Evolutionary conservation across 2,888 invertebrate genomes (phyloP).

Genomic region (Acleris cristana): DNA sequence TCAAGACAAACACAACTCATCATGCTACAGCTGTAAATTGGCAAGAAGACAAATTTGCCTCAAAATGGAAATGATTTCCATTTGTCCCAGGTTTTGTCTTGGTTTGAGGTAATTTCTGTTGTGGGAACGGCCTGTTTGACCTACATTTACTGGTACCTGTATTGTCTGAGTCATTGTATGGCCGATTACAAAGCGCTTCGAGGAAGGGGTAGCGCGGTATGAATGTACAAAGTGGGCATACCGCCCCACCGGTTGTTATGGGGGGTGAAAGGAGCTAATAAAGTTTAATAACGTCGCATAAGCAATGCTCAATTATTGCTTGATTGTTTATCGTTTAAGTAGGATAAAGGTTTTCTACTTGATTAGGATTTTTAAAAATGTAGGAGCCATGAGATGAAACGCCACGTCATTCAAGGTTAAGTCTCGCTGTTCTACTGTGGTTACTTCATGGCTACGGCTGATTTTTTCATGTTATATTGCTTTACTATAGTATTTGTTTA

Average conservation of each 20-base stretch:
- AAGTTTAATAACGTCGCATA: slow-evolving; percentile 13
- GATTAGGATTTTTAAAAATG: no score
- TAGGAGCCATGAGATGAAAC: no score
- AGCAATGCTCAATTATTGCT: background rate
- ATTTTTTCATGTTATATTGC: no score
- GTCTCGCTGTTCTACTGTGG: no score
- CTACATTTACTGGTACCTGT: slow-evolving; percentile 27
- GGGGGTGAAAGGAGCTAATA: slow-evolving; percentile 1
- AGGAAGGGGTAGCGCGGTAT: slow-evolving; percentile 18
- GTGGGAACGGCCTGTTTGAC: slow-evolving; percentile 22
- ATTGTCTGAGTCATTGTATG: slow-evolving; percentile 24
- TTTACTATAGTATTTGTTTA: no score
- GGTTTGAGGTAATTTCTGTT: slow-evolving; percentile 8
- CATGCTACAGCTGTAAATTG: background rate
- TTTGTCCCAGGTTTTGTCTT: slow-evolving; percentile 6
- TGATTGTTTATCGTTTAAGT: no score
- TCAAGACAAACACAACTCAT: no score
- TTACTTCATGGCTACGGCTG: no score
- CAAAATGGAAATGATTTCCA: background rate
- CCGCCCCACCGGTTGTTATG: background rate
- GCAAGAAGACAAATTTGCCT: background rate
- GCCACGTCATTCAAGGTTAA: no score
- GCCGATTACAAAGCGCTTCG: slow-evolving; percentile 21
- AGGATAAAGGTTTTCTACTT: no score
- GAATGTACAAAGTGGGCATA: background rate